phyloP scores from a whole-genome alignment of 2,888 invertebrate genomes.

The Dryobotodes eremita region DNA sequence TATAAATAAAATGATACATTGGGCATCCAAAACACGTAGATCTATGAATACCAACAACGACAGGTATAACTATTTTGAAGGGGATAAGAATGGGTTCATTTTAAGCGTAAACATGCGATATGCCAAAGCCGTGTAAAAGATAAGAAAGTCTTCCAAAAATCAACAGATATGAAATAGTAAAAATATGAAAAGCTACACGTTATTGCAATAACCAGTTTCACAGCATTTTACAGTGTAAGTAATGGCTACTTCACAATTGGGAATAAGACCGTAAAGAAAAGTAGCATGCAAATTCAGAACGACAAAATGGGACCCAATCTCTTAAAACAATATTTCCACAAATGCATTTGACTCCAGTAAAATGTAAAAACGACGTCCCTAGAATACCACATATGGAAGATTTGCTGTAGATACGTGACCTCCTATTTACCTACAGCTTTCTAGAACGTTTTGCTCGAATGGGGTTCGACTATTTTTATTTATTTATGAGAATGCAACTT shows the following conservation, averaged over 20 bases:
- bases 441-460: conserved; percentile 52
- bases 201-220: background rate
- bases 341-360: conserved; percentile 66
- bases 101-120: background rate
- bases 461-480: conserved; percentile 56
- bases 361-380: conserved; percentile 66
- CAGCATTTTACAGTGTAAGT: conserved; percentile 14
- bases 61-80: background rate
- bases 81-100: background rate
- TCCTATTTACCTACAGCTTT: conserved; percentile 56
- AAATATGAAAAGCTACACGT: background rate
- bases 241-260: conserved; percentile 21
- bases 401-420: conserved; percentile 67
- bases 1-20: background rate
- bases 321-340: conserved; percentile 64
- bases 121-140: background rate
- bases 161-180: background rate
- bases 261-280: conserved; percentile 37
- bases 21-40: background rate
- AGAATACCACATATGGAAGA: conserved; percentile 67
- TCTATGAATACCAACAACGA: background rate
- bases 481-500: conserved; percentile 50
- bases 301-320: conserved; percentile 62
- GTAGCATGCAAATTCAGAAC: conserved; percentile 47
- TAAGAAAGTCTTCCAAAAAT: background rate